Conservation (phyloP, 2,113 vertebrate species). For the Pseudonaja textilis region DNA sequence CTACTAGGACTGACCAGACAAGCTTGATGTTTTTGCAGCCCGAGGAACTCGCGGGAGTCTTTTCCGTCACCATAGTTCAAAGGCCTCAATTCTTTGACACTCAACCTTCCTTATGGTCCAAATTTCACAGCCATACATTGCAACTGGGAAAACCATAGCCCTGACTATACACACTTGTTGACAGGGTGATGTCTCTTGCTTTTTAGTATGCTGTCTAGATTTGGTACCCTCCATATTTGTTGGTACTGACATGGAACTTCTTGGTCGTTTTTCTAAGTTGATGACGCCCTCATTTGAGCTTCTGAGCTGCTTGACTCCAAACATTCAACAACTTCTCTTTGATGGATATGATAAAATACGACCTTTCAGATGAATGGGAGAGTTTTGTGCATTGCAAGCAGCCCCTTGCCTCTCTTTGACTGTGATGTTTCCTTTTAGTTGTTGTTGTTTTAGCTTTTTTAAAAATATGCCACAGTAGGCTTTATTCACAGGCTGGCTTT, state of each 20-base stretch:
- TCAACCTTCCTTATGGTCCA: too few species aligned
- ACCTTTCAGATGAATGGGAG: not conserved
- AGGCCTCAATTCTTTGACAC: too few species aligned
- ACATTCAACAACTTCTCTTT: not conserved
- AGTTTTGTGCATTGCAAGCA: not conserved
- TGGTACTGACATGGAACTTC: not conserved
- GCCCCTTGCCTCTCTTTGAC: not conserved
- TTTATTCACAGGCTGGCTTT: not conserved
- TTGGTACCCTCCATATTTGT: not conserved
- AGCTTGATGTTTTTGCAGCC: too few species aligned
- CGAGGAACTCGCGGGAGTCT: too few species aligned
- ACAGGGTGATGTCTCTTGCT: too few species aligned
- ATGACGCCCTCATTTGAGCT: not conserved
- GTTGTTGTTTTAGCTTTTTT: not conserved
- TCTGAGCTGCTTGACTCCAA: not conserved
- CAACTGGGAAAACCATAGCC: too few species aligned
- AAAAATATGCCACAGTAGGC: not conserved
- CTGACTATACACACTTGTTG: too few species aligned
- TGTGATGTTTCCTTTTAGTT: not conserved
- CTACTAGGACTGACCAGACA: too few species aligned
- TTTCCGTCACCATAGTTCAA: too few species aligned
- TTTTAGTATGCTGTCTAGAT: too few species aligned
- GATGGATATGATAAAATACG: not conserved
- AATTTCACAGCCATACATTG: too few species aligned
- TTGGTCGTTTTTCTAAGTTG: not conserved